Base-by-base conservation (phyloP, 1,140 invertebrate genomes). In the Trichonephila clavipes region DNA sequence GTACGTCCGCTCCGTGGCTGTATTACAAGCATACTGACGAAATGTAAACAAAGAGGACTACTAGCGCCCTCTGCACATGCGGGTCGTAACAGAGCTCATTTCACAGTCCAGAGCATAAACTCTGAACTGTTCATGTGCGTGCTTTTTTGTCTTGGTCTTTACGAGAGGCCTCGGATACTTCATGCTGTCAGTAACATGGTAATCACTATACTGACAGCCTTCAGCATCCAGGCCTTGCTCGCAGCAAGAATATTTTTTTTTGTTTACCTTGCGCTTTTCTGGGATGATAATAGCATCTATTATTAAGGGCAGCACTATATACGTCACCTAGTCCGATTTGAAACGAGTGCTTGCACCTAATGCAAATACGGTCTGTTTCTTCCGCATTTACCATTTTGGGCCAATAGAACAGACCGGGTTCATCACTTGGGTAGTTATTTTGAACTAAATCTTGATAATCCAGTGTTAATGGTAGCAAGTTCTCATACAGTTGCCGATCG, bases 101-200 rank as follows among this genome's bases (percentile, higher is more conserved):
- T 99, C 98, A 97, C 98, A 99, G 96, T 99, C 98, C 86, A 99
- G 96, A 18, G 98, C 97, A 95, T 97, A 99, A 21, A 99, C 97
- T 82, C n/a, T n/a, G n/a, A n/a, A n/a, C n/a, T 14, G 18, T 1
- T 10, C 19, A 3, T n/a, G 61, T 2, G 40, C 1, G 4, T 88
- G 28, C 2, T 21, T 24, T 19, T 28, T 85, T n/a, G 3, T 5
- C 18, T 14, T 2, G 0, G 34, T 85, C 14, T 19, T 24, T 0
- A 12, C 14, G 7, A 59, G 18, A 0, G 0, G 10, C 72, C 28
- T 19, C 0, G 28, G 28, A 19, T 21, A 1, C 12, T 28, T 1
- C 12, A 34, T 18, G 0, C 1, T 12, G 14, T 34, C 24, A 2
- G 72, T 34, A 0, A 77, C 72, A 18, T 77, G 24, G 24, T 6